These are phyloP conservation scores for Meriones psammophilus DNA, from an alignment of 2,797 vertebrate species.

Conservation along the genomic window DNA sequence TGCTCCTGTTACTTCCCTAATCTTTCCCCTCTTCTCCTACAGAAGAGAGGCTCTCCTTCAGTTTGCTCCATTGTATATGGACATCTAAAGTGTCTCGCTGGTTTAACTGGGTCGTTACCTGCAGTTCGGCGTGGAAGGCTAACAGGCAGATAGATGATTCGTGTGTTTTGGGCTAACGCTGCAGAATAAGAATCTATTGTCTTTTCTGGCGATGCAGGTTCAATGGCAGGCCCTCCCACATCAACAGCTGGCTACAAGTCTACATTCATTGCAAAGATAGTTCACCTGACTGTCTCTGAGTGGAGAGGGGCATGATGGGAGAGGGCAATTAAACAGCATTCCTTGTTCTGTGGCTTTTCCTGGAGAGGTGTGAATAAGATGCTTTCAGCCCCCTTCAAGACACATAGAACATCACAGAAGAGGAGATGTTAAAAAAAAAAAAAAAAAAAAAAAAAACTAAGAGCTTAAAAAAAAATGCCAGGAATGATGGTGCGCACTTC, in stretches of 20 bases:
- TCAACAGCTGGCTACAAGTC: neutral
- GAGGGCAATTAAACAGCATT: neutral
- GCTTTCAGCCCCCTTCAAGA: neutral
- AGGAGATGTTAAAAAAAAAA: neutral
- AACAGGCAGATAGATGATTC: neutral
- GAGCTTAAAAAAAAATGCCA: neutral
- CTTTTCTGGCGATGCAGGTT: neutral
- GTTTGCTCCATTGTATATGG: neutral
- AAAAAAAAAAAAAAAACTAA: too few species aligned
- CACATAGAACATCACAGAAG: neutral
- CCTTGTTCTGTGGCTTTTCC: neutral
- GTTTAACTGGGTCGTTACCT: neutral
- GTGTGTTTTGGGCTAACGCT: neutral
- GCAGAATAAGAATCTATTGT: neutral
- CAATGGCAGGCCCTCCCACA: neutral
- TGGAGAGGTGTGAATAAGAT: neutral
- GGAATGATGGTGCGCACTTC: neutral
- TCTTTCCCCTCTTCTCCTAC: neutral
- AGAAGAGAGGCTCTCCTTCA: neutral
- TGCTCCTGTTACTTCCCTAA: neutral
- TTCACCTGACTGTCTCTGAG: neutral
- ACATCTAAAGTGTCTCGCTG: neutral
- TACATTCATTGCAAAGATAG: neutral
- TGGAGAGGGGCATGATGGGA: neutral
- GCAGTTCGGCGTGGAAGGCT: neutral